Evolutionary conservation across 2,113 vertebrate species (phyloP).

Genomic region (Varanus salvator): DNA sequence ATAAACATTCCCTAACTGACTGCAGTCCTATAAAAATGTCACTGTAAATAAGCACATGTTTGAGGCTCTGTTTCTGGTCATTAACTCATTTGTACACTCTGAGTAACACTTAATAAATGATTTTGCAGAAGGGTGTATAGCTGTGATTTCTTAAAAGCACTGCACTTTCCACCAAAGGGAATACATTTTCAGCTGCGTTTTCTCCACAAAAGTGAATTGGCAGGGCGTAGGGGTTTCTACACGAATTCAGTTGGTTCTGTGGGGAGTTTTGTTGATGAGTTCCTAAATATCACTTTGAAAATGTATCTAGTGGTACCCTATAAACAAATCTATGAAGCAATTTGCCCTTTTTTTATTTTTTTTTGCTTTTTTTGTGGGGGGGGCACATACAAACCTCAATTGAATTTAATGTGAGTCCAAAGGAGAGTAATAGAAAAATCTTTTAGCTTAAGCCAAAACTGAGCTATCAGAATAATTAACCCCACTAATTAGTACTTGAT

Average conservation of each 20-base stretch:
- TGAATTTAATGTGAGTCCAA: constrained; percentile 13
- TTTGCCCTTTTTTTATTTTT: not conserved
- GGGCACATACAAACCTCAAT: not conserved
- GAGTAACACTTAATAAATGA: constrained; percentile 40
- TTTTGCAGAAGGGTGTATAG: constrained; percentile 20
- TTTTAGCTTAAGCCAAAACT: constrained; percentile 4
- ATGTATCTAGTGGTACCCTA: constrained; percentile 10
- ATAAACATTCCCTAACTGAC: constrained; percentile 28
- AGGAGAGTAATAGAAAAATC: constrained; percentile 28
- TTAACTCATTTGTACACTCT: constrained; percentile 33
- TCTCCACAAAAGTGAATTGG: constrained; percentile 20
- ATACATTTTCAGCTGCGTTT: constrained; percentile 13
- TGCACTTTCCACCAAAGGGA: constrained; percentile 10
- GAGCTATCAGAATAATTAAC: constrained; percentile 52
- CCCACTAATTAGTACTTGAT: constrained; percentile 43
- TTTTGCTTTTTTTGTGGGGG: not conserved
- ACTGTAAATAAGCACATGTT: constrained; percentile 36
- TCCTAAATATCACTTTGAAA: constrained; percentile 53
- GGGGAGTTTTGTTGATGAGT: constrained; percentile 45
- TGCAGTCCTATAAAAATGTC: constrained; percentile 35
- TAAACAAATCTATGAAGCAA: constrained; percentile 29
- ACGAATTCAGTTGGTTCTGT: constrained; percentile 40
- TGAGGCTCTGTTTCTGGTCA: constrained; percentile 23
- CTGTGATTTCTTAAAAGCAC: constrained; percentile 22
- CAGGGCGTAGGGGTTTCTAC: constrained; percentile 45